Conservation (phyloP, 2,797 vertebrate species). For the Apogon talboti region DNA sequence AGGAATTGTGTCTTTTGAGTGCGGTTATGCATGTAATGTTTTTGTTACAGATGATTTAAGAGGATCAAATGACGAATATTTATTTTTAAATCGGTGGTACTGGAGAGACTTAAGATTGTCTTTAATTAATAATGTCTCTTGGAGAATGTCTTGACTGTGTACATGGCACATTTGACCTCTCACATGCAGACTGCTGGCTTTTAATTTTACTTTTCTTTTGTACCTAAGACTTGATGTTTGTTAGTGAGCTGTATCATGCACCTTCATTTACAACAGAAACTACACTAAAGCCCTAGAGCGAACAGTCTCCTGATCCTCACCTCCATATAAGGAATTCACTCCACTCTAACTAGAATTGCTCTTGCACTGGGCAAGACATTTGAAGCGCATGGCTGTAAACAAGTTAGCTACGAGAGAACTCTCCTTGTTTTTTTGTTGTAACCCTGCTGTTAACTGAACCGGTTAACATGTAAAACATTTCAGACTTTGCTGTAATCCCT, state of each 20-base stretch:
- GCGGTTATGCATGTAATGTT: slow-evolving; percentile 28
- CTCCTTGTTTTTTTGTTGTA: slow-evolving; percentile 28
- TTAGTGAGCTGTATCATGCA: slow-evolving; percentile 42
- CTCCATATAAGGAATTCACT: slow-evolving; percentile 70
- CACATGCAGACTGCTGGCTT: slow-evolving; percentile 26
- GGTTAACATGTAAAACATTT: slow-evolving; percentile 36
- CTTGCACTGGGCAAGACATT: slow-evolving; percentile 41
- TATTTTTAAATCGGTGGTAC: slow-evolving; percentile 19
- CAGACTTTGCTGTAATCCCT: slow-evolving; percentile 8
- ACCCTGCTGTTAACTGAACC: slow-evolving; percentile 34
- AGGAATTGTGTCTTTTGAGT: slow-evolving; percentile 8
- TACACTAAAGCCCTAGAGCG: slow-evolving; percentile 49
- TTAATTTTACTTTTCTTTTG: slow-evolving; percentile 18
- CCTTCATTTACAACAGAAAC: slow-evolving; percentile 62
- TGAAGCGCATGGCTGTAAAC: slow-evolving; percentile 54
- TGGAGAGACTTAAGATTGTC: slow-evolving; percentile 2
- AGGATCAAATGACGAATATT: slow-evolving; percentile 26
- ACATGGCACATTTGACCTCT: not conserved
- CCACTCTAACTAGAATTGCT: slow-evolving; percentile 28
- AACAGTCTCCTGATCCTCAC: slow-evolving; percentile 42
- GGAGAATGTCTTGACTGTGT: slow-evolving; percentile 3
- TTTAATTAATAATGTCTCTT: slow-evolving; percentile 23
- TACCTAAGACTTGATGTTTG: slow-evolving; percentile 58
- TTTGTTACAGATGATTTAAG: slow-evolving; percentile 45
- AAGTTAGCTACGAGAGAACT: slow-evolving; percentile 27